A percentile compares a stretch with the other conserved stretches of the same genome.
These are phyloP conservation scores for crab-eating macaque (Macaca fascicularis) DNA, from an alignment of 2,113 vertebrate species.

Conservation along the genomic window DNA sequence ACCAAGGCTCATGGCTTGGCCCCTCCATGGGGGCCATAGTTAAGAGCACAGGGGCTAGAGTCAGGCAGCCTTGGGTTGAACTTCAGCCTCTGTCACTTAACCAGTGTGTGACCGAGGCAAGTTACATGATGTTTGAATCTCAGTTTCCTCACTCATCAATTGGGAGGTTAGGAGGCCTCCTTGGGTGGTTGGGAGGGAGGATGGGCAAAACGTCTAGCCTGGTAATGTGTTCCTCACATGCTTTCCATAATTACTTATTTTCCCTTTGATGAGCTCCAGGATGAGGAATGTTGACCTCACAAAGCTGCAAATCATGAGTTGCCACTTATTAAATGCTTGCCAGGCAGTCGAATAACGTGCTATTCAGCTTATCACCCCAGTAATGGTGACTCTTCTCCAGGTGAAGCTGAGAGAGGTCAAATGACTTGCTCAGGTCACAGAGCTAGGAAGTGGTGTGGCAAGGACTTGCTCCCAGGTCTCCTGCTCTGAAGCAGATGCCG, in stretches of 20 bases:
- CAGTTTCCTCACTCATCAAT: background rate
- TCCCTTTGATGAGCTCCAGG: background rate
- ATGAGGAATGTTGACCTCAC: background rate
- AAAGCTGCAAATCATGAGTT: background rate
- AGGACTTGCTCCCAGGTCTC: background rate
- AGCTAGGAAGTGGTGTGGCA: background rate
- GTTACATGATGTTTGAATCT: background rate
- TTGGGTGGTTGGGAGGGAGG: background rate
- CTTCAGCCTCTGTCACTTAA: background rate
- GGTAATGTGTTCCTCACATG: background rate
- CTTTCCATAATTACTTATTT: background rate
- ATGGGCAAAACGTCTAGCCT: background rate
- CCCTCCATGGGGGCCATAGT: background rate
- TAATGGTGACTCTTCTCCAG: background rate
- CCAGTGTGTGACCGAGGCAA: background rate
- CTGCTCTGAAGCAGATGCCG: background rate
- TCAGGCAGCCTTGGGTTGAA: background rate
- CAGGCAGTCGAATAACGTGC: background rate
- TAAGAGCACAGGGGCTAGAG: background rate
- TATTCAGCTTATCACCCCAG: background rate
- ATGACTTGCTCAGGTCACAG: background rate
- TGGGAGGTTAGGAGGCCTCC: background rate
- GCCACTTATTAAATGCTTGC: background rate
- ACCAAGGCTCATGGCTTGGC: background rate
- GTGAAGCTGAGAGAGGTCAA: background rate